A percentile compares a stretch with the other conserved stretches of the same genome.
Conservation (phyloP, 2,113 vertebrate genomes). For the Corvus moneduloides region DNA sequence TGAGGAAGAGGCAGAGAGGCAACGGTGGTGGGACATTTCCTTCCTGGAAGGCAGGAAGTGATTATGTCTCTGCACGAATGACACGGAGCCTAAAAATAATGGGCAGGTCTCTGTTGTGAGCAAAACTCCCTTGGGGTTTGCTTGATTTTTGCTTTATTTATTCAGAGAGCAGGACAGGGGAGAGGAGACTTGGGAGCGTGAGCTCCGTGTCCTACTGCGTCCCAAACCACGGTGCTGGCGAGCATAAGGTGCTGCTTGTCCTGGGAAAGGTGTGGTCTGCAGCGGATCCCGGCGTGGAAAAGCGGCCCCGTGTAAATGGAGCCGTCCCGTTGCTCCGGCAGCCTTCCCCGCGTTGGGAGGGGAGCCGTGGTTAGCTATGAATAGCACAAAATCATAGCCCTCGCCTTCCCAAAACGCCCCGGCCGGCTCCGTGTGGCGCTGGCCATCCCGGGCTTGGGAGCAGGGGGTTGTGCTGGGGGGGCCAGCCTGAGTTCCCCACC, state of each 20-base stretch:
- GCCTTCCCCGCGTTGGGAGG: background rate
- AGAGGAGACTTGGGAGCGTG: background rate
- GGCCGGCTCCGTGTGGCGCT: background rate
- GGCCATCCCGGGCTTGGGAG: background rate
- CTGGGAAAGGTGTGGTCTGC: background rate
- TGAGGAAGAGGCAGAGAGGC: background rate
- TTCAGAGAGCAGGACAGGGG: background rate
- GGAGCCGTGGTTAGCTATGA: constrained; percentile 42
- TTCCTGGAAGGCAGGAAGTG: constrained; percentile 64
- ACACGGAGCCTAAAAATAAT: constrained; percentile 51
- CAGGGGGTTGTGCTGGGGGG: background rate
- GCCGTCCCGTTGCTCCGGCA: background rate
- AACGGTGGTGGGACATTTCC: constrained; percentile 44
- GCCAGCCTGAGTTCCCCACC: rapidly evolving
- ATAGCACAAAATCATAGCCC: constrained; percentile 61
- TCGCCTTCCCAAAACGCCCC: background rate
- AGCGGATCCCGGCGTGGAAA: background rate
- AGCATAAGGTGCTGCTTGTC: background rate
- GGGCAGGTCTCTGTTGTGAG: constrained; percentile 5
- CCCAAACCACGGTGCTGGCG: background rate
- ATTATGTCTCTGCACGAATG: constrained; percentile 6
- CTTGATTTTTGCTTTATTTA: background rate
- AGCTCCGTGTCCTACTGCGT: rapidly evolving
- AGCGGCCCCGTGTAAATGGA: background rate
- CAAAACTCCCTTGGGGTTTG: background rate